phyloP scores from a whole-genome alignment of 1,140 invertebrate genomes.

The Bactericera cockerelli region DNA sequence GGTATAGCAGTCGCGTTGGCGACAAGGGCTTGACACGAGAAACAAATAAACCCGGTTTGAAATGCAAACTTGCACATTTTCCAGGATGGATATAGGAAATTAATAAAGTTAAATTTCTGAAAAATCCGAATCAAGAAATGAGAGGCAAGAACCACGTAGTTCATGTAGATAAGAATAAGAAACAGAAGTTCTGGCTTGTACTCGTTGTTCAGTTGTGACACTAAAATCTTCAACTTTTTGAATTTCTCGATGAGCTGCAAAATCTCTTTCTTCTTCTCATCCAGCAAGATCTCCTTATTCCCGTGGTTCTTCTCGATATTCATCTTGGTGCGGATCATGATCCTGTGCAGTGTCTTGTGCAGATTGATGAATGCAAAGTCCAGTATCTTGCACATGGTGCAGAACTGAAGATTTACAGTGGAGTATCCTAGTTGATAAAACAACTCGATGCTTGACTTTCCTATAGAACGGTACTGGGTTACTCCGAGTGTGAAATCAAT shows the following conservation, averaged over 20 bases:
- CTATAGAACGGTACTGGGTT: not conserved
- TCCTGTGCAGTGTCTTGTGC: not conserved
- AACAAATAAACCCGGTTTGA: not conserved
- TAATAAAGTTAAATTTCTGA: not conserved
- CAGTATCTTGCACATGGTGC: not conserved
- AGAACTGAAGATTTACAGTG: not conserved
- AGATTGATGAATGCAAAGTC: conserved; percentile 1
- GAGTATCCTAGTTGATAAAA: conserved; percentile 2
- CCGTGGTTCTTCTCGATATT: not conserved
- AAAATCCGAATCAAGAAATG: not conserved
- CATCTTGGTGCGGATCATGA: not conserved
- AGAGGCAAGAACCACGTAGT: not conserved
- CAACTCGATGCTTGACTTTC: not conserved
- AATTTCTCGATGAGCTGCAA: not conserved
- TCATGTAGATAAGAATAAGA: not conserved
- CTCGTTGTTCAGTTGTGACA: not conserved
- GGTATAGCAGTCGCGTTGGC: not conserved
- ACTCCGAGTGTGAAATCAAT: not conserved
- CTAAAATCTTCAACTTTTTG: not conserved
- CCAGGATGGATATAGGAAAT: not conserved
- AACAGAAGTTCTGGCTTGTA: not conserved
- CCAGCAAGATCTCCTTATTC: not conserved
- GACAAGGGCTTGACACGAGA: not conserved
- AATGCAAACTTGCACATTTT: conserved; percentile 3
- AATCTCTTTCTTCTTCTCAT: not conserved